Conservation (phyloP, 53 echinoderm and acorn worm species). For the Echinarachnius parma region DNA sequence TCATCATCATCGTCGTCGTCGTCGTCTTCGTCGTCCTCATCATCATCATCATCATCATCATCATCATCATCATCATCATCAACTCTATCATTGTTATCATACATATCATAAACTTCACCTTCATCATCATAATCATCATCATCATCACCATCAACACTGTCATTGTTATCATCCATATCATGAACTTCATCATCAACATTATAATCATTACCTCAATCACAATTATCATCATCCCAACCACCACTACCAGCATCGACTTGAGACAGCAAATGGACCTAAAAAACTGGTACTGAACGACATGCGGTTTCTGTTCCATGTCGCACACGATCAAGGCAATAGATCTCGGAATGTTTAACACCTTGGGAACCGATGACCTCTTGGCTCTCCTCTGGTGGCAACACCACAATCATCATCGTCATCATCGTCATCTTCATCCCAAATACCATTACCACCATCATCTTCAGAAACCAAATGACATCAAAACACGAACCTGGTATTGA, state of each 20-base stretch:
- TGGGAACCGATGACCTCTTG: constrained; percentile 15
- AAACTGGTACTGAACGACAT: constrained; percentile 75
- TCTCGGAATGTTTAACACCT: constrained; percentile 57
- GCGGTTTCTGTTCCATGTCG: constrained; percentile 84
- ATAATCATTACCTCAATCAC: too few species aligned
- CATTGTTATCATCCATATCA: background rate
- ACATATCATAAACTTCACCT: background rate
- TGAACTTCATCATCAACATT: background rate
- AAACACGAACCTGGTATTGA: constrained; percentile 58
- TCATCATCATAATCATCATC: background rate
- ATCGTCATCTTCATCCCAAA: constrained; percentile 18
- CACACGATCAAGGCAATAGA: constrained; percentile 88
- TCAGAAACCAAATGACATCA: background rate
- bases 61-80: background rate
- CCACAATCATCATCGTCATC: constrained; percentile 6
- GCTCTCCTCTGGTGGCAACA: background rate
- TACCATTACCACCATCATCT: constrained; percentile 2
- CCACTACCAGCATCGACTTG: too few species aligned
- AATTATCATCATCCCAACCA: too few species aligned
- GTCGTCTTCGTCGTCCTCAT: background rate
- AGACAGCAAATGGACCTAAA: too few species aligned
- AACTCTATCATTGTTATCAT: background rate
- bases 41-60: background rate
- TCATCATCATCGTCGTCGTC: background rate
- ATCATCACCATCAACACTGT: background rate